Conservation (phyloP, 2,797 vertebrate genomes). For the Galago senegalensis region DNA sequence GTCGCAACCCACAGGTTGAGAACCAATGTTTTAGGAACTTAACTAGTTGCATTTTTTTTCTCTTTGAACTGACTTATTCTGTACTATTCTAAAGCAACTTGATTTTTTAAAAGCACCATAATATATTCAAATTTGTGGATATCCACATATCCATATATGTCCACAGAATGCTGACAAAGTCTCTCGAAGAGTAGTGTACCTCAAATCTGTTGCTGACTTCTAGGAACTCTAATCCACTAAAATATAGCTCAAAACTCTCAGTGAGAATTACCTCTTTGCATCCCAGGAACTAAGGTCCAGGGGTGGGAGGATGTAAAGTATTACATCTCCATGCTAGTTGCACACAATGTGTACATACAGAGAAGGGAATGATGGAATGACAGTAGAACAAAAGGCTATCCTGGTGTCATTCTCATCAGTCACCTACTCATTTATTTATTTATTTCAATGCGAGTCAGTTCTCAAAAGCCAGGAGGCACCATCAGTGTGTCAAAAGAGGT, state of each 20-base stretch:
- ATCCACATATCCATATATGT: not conserved
- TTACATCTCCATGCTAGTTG: not conserved
- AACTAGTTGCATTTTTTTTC: not conserved
- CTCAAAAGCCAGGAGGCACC: not conserved
- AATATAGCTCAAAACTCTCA: constrained; percentile 22
- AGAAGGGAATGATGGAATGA: not conserved
- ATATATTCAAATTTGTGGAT: not conserved
- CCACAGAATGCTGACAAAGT: not conserved
- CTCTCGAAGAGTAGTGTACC: not conserved
- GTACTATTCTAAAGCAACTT: not conserved
- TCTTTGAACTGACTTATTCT: not conserved
- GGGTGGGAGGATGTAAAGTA: not conserved
- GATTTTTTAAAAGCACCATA: not conserved
- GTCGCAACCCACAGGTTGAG: no score
- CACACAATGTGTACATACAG: not conserved
- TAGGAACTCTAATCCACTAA: constrained; percentile 34
- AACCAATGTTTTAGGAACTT: not conserved
- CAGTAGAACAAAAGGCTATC: not conserved
- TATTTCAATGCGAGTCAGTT: not conserved
- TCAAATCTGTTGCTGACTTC: constrained; percentile 23
- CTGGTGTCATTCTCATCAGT: not conserved
- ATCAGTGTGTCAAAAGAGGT: not conserved
- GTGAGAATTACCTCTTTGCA: not conserved
- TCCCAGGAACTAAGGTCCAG: not conserved
- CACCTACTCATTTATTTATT: not conserved